These are phyloP conservation scores for Ctenochaetus hawaiiensis DNA, from an alignment of 2,797 vertebrate genomes.

Conservation along the genomic window DNA sequence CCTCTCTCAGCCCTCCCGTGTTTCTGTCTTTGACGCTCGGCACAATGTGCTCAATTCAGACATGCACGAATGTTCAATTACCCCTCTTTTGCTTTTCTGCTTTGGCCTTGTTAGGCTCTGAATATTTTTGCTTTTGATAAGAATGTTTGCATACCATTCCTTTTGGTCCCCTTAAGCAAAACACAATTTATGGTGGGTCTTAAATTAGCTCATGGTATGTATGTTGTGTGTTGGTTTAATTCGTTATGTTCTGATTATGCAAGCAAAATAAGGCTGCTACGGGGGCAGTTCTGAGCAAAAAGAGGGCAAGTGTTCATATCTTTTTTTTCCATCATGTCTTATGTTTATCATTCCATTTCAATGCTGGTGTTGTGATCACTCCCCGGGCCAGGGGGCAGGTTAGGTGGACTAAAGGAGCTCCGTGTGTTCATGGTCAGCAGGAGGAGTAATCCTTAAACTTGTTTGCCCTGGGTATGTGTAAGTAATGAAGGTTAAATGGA, in stretches of 20 bases:
- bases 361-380: not conserved
- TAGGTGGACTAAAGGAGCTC: slow-evolving; percentile 4
- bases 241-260: slow-evolving; percentile 28
- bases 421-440: not conserved
- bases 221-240: slow-evolving; percentile 13
- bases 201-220: slow-evolving; percentile 13
- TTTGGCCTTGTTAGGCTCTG: slow-evolving; percentile 18
- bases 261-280: not conserved
- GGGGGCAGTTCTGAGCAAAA: slow-evolving; percentile 15
- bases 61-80: slow-evolving; percentile 46
- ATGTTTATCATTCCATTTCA: slow-evolving; percentile 26
- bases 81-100: not conserved
- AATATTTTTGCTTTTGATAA: slow-evolving; percentile 37
- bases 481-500: slow-evolving; percentile 4
- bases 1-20: slow-evolving; percentile 25
- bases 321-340: not conserved
- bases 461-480: not conserved
- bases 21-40: slow-evolving; percentile 25
- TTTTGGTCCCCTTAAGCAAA: slow-evolving; percentile 11
- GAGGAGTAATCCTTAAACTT: not conserved
- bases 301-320: not conserved
- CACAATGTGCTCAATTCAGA: slow-evolving; percentile 40
- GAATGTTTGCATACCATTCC: slow-evolving; percentile 19
- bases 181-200: slow-evolving; percentile 27
- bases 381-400: not conserved